Evolutionary conservation across 1,140 invertebrate species (phyloP).

Genomic region (Camponotus vicinus): DNA sequence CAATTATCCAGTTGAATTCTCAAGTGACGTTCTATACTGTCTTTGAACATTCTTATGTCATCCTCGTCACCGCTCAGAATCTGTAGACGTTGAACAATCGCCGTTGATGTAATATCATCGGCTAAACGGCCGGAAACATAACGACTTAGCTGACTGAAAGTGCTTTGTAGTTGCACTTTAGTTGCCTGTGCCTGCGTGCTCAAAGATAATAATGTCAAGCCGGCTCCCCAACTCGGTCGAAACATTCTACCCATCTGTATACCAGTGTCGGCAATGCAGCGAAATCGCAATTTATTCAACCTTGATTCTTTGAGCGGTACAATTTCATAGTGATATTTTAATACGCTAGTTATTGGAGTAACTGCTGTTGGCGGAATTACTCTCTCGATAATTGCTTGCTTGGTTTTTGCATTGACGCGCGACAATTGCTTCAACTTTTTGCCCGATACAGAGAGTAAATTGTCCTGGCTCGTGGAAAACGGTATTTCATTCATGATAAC

Average conservation of each 20-base stretch:
- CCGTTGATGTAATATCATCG: slow-evolving; percentile 80
- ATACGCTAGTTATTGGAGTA: slow-evolving; percentile 78
- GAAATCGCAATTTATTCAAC: slow-evolving; percentile 84
- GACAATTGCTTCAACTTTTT: background rate
- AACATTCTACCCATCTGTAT: slow-evolving; percentile 89
- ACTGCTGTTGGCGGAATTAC: slow-evolving; percentile 1
- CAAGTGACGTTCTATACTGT: slow-evolving; percentile 86
- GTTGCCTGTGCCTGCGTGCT: slow-evolving; percentile 82
- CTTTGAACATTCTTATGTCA: slow-evolving; percentile 77
- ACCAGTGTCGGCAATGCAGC: slow-evolving; percentile 89
- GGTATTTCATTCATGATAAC: background rate
- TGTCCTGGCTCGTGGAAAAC: background rate
- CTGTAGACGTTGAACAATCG: slow-evolving; percentile 83
- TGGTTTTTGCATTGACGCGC: background rate
- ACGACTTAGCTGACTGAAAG: slow-evolving; percentile 78
- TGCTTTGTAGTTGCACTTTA: slow-evolving; percentile 77
- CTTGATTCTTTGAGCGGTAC: slow-evolving; percentile 85
- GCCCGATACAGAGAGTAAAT: background rate
- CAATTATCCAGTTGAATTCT: slow-evolving; percentile 85
- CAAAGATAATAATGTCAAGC: slow-evolving; percentile 87
- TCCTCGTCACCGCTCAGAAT: slow-evolving; percentile 81
- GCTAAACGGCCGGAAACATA: slow-evolving; percentile 77
- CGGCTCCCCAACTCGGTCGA: slow-evolving; percentile 91
- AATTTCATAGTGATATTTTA: slow-evolving; percentile 83
- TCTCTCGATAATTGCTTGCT: slow-evolving; percentile 1